Conservation (phyloP, 2,797 vertebrate species). For the Xiphorhynchus erythropygius region DNA sequence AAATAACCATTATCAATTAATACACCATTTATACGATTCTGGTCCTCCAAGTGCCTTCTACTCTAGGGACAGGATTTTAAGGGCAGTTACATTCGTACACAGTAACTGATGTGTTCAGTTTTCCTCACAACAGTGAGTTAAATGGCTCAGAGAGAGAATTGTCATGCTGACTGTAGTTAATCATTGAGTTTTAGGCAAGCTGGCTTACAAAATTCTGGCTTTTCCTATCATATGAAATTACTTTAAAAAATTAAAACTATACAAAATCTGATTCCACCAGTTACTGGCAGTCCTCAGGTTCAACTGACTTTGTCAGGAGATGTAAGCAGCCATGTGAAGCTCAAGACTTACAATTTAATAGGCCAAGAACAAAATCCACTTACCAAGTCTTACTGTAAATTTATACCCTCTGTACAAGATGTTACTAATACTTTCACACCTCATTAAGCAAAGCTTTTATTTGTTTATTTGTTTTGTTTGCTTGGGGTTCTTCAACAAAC, state of each 20-base stretch:
- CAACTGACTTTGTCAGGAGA: not conserved
- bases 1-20: not conserved
- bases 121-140: conserved; percentile 26
- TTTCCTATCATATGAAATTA: not conserved
- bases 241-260: not conserved
- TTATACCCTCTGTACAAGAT: not conserved
- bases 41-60: not conserved
- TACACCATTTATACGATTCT: not conserved
- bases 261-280: not conserved
- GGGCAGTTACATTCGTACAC: conserved; percentile 26
- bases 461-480: not conserved
- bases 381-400: not conserved
- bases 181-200: conserved; percentile 18
- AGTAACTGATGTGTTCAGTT: not conserved
- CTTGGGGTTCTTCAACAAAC: not conserved
- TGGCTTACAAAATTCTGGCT: not conserved
- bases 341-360: not conserved
- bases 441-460: not conserved
- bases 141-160: conserved; percentile 27
- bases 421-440: not conserved
- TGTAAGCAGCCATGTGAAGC: not conserved
- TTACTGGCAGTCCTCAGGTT: not conserved
- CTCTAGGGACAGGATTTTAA: conserved; percentile 32
- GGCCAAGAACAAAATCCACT: not conserved
- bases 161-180: not conserved